Evolutionary conservation across 53 echinoderm and acorn worm species (phyloP), one percentile per base, ranked within the genome.

Genomic region (Temnopleurus reevesii): DNA sequence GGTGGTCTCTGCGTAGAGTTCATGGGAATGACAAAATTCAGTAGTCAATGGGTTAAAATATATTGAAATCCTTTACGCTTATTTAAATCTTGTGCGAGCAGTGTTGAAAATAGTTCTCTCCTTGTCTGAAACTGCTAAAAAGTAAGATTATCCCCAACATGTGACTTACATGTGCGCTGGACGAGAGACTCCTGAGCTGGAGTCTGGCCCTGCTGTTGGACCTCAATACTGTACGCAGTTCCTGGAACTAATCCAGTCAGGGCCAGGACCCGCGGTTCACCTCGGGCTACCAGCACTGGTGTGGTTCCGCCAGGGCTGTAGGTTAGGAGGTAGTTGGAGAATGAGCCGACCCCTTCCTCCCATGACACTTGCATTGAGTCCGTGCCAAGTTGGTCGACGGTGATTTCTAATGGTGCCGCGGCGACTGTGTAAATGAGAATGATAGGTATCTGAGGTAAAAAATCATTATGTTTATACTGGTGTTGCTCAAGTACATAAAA

Each of bases 201-300:
- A 12, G 61, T 23, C 12, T 80, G 59, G 45, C 90, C 90, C 25
- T 80, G 49, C 29, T 81, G 54, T 23, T 81, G 80, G 4, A 90
- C 85, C 31, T 5, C 55, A 1, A 93, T 89, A 59, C 91, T 91
- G 53, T 93, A 90, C 2, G 27, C 61, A n/a, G 93, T 93, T 28
- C 79, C 90, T 15, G 87, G 55, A 18, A 27, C 15, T 10, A 92
- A 81, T 2, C 81, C 66, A 1, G 63, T 36, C 8, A 93, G 5
- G 61, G 85, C 56, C 4, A 59, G 21, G 49, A 47, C 46, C 65
- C 88, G 49, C 4, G 1, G 8, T 71, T 87, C 88, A 25, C 88
- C 88, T 19, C 38, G 29, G 13, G 88, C 66, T 13, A 87, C 53
- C 19, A 87, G 88, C 15, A 61, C 17, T 12, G 59, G 55, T 5